Conservation (phyloP, 37 sponge, comb jelly and placozoan genomes). For the Spongia lamella region DNA sequence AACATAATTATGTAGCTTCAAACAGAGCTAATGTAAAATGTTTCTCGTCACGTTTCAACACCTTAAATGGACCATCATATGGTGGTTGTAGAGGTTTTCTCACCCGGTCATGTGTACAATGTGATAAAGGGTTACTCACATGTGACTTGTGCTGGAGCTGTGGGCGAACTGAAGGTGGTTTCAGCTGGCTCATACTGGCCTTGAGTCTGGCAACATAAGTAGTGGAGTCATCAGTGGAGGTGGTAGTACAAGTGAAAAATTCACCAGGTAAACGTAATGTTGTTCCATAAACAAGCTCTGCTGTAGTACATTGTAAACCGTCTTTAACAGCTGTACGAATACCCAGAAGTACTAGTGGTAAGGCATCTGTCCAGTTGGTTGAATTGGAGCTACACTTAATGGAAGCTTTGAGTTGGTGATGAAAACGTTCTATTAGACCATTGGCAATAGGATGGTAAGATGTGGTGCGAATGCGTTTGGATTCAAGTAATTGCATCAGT, state of each 20-base stretch:
- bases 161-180: slow-evolving; percentile 11
- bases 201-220: not conserved
- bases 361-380: slow-evolving; percentile 61
- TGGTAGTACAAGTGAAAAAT: too few relatives aligned
- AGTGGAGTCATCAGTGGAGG: too few relatives aligned
- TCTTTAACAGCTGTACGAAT: slow-evolving; percentile 60
- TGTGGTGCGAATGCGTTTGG: slow-evolving; percentile 44
- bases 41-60: too few relatives aligned
- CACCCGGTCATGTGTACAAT: slow-evolving; percentile 22
- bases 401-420: slow-evolving; percentile 58
- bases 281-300: slow-evolving; percentile 62
- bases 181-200: slow-evolving; percentile 13
- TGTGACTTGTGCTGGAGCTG: not conserved
- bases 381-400: slow-evolving; percentile 49
- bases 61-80: too few relatives aligned
- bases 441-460: slow-evolving; percentile 63
- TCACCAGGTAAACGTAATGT: slow-evolving; percentile 69
- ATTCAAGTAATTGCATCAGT: slow-evolving; percentile 39
- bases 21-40: too few relatives aligned
- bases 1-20: too few relatives aligned
- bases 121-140: slow-evolving; percentile 1
- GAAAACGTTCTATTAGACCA: slow-evolving; percentile 62
- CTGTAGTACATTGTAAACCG: too few relatives aligned
- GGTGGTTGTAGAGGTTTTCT: slow-evolving; percentile 14
- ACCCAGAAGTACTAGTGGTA: too few relatives aligned